Conservation (phyloP, 2,888 invertebrate genomes). For the Notodonta ziczac region DNA sequence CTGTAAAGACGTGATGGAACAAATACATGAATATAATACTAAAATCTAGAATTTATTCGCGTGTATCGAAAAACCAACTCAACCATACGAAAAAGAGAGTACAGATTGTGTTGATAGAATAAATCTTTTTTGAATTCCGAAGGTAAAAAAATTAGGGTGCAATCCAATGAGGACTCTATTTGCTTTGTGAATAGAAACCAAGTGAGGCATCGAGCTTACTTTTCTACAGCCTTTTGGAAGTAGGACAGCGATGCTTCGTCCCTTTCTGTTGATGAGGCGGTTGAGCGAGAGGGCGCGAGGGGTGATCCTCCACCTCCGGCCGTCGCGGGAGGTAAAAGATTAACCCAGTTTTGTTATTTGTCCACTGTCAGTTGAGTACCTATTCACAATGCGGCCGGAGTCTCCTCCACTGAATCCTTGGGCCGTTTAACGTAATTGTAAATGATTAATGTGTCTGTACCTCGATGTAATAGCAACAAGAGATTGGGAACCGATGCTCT, state of each 20-base stretch:
- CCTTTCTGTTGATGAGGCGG: conserved; percentile 64
- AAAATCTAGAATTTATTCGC: conserved; percentile 67
- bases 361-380: conserved; percentile 84
- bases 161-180: conserved; percentile 55
- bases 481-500: conserved; percentile 71
- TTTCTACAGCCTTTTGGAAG: conserved; percentile 57
- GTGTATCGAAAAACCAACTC: conserved; percentile 60
- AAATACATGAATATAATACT: conserved; percentile 82
- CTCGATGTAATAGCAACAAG: conserved; percentile 70
- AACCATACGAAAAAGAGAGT: conserved; percentile 59
- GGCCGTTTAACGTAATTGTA: conserved; percentile 82
- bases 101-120: conserved; percentile 61
- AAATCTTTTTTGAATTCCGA: conserved; percentile 78
- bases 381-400: conserved; percentile 81
- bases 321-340: conserved; percentile 81
- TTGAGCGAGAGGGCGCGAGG: conserved; percentile 64
- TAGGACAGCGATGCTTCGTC: conserved; percentile 52
- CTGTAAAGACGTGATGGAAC: conserved; percentile 78
- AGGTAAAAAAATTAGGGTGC: conserved; percentile 65
- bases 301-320: conserved; percentile 74
- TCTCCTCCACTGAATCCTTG: conserved; percentile 74
- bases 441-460: conserved; percentile 81
- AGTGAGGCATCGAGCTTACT: conserved; percentile 31
- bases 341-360: conserved; percentile 85
- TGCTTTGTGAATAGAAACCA: conserved; percentile 44